phyloP scores from a whole-genome alignment of 2,113 vertebrate species.

The Tangachromis dhanisi region DNA sequence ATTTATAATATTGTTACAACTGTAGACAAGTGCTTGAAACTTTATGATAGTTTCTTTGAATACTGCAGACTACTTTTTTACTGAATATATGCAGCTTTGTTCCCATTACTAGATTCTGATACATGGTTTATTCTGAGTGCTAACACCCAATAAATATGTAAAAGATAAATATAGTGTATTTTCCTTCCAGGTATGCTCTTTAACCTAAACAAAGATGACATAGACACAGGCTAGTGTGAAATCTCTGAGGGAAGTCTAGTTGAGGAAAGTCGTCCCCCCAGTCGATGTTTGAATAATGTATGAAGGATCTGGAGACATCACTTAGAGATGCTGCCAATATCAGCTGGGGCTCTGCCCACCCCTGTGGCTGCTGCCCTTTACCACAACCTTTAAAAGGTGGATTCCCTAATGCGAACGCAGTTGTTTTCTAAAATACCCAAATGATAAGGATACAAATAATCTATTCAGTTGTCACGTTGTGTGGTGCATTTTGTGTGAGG shows the following conservation, averaged over 20 bases:
- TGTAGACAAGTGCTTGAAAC: background rate
- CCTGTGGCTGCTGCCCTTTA: slow-evolving; percentile 62
- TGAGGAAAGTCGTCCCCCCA: slow-evolving; percentile 24
- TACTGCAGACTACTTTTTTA: background rate
- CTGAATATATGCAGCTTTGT: background rate
- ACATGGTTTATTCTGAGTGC: background rate
- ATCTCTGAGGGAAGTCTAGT: slow-evolving; percentile 52
- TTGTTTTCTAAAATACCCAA: slow-evolving; percentile 38
- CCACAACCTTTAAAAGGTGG: slow-evolving; percentile 62
- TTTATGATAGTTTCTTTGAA: background rate
- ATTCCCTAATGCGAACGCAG: slow-evolving; percentile 34
- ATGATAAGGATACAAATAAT: slow-evolving; percentile 1
- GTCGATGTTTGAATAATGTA: slow-evolving; percentile 68
- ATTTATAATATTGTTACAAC: slow-evolving; percentile 6
- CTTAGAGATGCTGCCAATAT: slow-evolving; percentile 71
- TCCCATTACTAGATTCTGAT: background rate
- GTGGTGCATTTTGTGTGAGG: background rate
- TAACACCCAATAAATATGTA: slow-evolving; percentile 22
- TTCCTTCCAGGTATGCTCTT: slow-evolving; percentile 26
- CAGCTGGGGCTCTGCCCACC: slow-evolving; percentile 47
- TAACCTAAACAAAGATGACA: slow-evolving; percentile 42
- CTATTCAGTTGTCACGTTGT: background rate
- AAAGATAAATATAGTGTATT: slow-evolving; percentile 11
- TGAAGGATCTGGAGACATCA: slow-evolving; percentile 65
- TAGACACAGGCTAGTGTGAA: slow-evolving; percentile 31